Percentiles rank a stretch among this genome's conserved stretches.
These are phyloP conservation scores for Oryzias curvinotus DNA, from an alignment of 2,113 vertebrate species.

Conservation along the genomic window DNA sequence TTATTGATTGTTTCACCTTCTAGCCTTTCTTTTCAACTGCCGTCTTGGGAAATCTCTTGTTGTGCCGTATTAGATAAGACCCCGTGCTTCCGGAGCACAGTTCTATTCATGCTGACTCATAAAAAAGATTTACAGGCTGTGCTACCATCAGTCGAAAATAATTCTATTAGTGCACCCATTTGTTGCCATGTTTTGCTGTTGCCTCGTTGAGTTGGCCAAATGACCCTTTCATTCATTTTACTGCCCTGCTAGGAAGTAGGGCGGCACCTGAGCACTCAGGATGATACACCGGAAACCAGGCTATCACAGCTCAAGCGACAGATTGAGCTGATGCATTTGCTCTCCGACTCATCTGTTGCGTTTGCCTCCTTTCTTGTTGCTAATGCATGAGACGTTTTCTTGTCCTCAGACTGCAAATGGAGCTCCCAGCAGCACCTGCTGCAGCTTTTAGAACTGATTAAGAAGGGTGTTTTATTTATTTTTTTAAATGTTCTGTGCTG, in stretches of 20 bases:
- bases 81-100: constrained; percentile 40
- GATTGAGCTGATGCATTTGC: constrained; percentile 44
- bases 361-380: constrained; percentile 25
- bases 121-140: constrained; percentile 65
- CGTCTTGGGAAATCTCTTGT: constrained; percentile 65
- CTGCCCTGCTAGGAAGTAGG: constrained; percentile 51
- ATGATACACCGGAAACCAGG: constrained; percentile 41
- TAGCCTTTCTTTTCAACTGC: constrained; percentile 47
- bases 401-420: constrained; percentile 42
- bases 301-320: constrained; percentile 45
- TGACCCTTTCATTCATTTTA: constrained; percentile 70
- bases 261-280: constrained; percentile 50
- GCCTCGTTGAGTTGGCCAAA: constrained; percentile 65
- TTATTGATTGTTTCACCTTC: constrained; percentile 42
- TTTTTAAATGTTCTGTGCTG: neutral
- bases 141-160: constrained; percentile 74
- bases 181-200: constrained; percentile 59
- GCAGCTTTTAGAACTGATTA: constrained; percentile 31
- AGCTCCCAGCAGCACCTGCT: constrained; percentile 31
- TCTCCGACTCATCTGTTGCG: constrained; percentile 10
- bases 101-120: constrained; percentile 66
- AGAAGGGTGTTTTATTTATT: neutral
- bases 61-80: constrained; percentile 57
- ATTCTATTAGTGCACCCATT: constrained; percentile 66
- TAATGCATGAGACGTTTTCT: constrained; percentile 47